Evolutionary conservation across 1,140 invertebrate genomes (phyloP), one percentile per base, ranked within the genome.

Genomic region (Eupeodes corollae): DNA sequence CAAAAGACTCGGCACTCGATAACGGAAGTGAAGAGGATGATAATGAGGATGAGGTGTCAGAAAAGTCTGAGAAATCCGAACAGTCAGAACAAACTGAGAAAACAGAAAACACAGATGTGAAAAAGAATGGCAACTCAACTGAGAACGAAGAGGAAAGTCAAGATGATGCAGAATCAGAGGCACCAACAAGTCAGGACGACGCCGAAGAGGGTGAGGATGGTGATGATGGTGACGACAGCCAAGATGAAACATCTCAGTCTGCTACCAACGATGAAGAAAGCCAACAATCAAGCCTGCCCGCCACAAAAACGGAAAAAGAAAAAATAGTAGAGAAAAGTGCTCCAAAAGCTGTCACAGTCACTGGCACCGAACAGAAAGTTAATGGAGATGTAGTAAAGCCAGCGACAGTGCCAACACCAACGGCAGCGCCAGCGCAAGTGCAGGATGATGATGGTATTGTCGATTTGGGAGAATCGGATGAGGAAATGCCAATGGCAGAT

Each of bases 211-310:
- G 49, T 42, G 61, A 52, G 6, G 58, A 53, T 35, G 48, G 52
- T 44, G 58, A 53, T 19, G 59, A 65, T 48, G 57, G 60, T 12
- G 62, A 68, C 33, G 67, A 71, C 48, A 53, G 50, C 2, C 39
- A 51, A 48, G 53, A 56, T 16, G 49, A 53, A 38, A 56, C 47
- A 14, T 30, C 15, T 16, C 37, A 10, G 46, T 32, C 15, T 41
- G 3, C 52, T 16, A 34, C 32, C 8, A 30, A 43, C 39, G 43
- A 47, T 44, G 49, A 16, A 21, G 52, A 37, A 52, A 64, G 37
- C 52, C 21, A 33, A 42, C 40, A n/a, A 46, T 54, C 12, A 12
- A 40, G 44, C 26, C 21, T 6, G n/a, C 16, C 31, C 6, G 44
- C 18, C 19, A 40, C 18, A 18, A 55, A 48, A 39, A 31, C n/a